Base-by-base conservation (phyloP, 2,797 vertebrate genomes). In the Podarcis siculus region DNA sequence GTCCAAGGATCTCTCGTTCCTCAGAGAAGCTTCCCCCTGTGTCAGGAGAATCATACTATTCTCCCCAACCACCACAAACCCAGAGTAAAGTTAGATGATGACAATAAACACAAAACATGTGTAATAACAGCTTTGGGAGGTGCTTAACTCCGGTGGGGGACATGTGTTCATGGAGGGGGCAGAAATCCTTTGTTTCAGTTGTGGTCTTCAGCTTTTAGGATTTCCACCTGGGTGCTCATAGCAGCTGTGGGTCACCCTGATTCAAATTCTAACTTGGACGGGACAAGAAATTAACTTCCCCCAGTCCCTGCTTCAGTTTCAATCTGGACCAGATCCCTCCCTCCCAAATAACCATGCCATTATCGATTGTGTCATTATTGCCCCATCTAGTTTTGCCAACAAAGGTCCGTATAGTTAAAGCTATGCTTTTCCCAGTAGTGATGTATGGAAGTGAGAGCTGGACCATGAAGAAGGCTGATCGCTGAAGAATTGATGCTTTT, bases 1-100 rank as follows among this genome's bases (percentile, higher is more conserved):
- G 32, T 67, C 69, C 49, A 49, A 79, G 55, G 90, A 82, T 92
- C 89, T 88, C 85, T 94, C 95, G 91, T 92, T 93, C 86, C 77
- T 91, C 42, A 23, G 27, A 49, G 25, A 81, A 39, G 15, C 37
- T n/a, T 13, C 19, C 8, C 0, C 17, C 17, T 19, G 13, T 4
- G 13, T n/a, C 15, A 9, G 32, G 32, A 19, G 66, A 17, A 82
- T 27, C 10, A 66, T 66, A 67, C 61, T 66, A 37, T 64, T 27
- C 12, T 32, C 23, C 10, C 27, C 67, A 9, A 10, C 66, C 72
- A n/a, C 30, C 37, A 7, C 5, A 55, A 72, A 13, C 25, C 23
- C 15, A 30, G 30, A 39, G 35, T 35, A 12, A 61, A 32, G 21
- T 35, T 77, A 64, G 17, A 30, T 39, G 32, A 30, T 64, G 35